Evolutionary conservation across 1,140 invertebrate genomes (phyloP), one percentile per base, ranked within the genome.

Genomic region (Tetragonula clypearis): DNA sequence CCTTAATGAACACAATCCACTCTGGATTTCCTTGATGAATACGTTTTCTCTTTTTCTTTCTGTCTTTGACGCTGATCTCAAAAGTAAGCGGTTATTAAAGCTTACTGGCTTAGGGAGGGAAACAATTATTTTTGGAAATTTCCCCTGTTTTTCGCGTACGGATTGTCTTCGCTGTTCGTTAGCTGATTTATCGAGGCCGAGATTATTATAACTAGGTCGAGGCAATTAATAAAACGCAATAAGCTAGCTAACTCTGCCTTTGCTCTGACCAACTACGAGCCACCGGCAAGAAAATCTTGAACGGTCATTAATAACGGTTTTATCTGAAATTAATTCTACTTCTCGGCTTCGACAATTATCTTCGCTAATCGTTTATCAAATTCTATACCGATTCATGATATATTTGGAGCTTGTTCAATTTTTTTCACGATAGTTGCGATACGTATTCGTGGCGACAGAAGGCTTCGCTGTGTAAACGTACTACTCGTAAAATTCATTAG

Each of bases 191-290:
- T 85, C 65, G 55, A 62, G 55, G 56, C 30, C 8, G 65, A 35
- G 60, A 86, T 82, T 82, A 82, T 66, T 82, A 35, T 35, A 86
- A 86, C 84, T 82, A 41, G 80, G 66, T 86, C 79, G 80, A 72
- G 84, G 79, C 66, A 86, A 86, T 86, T 86, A 86, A 86, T 86
- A 82, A 77, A 86, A 82, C n/a, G 84, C 49, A 86, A 82, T 86
- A 86, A 82, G 62, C 79, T 58, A 21, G 79, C 62, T 53, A 75
- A 71, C 73, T 56, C 8, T 26, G 77, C 62, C 66, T 71, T 74
- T 75, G 15, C 49, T 56, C 2, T 69, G 21, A 55, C 60, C 58
- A n/a, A 6, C 23, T 35, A 26, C 65, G 55, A 19, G 53, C 3
- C 9, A 1, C 30, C 1, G 41, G 30, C 78, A 87, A 85, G 77